Evolutionary conservation across 1,140 invertebrate genomes (phyloP).

Genomic region (Mesaphorura yosii): DNA sequence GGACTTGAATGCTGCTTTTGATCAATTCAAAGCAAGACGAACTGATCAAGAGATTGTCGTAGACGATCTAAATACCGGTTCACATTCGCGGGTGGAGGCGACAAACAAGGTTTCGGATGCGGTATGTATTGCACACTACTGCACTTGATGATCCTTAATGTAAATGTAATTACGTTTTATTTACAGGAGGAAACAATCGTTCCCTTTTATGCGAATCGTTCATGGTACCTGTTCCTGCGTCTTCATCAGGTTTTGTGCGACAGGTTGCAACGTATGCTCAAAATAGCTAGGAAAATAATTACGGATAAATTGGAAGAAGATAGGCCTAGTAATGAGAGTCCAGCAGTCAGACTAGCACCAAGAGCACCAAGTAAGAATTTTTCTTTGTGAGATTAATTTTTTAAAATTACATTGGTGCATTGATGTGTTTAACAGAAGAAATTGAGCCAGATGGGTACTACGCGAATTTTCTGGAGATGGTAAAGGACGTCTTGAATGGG

Average conservation of each 20-base stretch:
- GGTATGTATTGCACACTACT: conserved; percentile 84
- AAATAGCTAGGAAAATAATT: conserved; percentile 57
- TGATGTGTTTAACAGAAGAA: conserved; percentile 50
- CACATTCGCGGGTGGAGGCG: conserved; percentile 93
- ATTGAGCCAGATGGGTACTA: conserved; percentile 78
- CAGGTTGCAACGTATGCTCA: conserved; percentile 68
- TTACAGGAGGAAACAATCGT: conserved; percentile 58
- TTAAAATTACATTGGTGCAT: too few species aligned
- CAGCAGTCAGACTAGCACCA: too few species aligned
- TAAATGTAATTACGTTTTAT: not conserved
- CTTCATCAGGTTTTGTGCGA: conserved; percentile 91
- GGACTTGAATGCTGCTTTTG: too few species aligned
- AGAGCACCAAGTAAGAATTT: too few species aligned
- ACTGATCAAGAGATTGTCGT: not conserved
- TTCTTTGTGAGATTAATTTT: too few species aligned
- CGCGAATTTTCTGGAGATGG: conserved; percentile 81
- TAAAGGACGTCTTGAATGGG: conserved; percentile 88
- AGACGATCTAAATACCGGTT: conserved; percentile 59
- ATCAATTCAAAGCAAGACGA: too few species aligned
- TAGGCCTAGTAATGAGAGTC: too few species aligned
- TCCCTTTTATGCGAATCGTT: conserved; percentile 76
- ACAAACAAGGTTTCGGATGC: conserved; percentile 82
- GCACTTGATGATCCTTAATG: conserved; percentile 79
- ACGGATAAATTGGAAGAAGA: conserved; percentile 54
- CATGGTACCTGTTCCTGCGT: conserved; percentile 90